Conservation (phyloP, 2,113 vertebrate species). For the Hemicordylus capensis region DNA sequence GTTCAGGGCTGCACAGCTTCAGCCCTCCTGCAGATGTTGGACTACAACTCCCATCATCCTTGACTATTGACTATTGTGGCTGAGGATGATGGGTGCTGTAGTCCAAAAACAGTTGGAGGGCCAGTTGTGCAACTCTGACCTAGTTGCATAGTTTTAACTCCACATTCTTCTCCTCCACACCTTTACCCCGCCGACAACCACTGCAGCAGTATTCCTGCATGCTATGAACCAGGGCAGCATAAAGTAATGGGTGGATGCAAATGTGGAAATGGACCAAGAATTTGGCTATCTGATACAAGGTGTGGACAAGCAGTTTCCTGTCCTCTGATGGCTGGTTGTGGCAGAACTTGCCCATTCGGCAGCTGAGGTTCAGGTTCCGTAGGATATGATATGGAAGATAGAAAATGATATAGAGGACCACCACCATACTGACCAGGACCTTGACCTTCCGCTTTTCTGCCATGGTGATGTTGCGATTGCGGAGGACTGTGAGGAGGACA, state of each 20-base stretch:
- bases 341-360: neutral
- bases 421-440: conserved; percentile 69
- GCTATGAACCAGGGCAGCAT: conserved; percentile 78
- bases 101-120: too few relatives aligned
- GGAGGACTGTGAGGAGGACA: conserved; percentile 70
- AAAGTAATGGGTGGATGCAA: conserved; percentile 86
- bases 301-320: fast-evolving
- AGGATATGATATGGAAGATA: conserved; percentile 84
- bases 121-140: too few relatives aligned
- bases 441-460: conserved; percentile 77
- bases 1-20: too few relatives aligned
- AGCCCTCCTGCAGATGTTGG: too few relatives aligned
- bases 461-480: conserved; percentile 61
- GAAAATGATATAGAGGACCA: conserved; percentile 77
- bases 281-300: conserved; percentile 75
- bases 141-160: neutral
- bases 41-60: too few relatives aligned
- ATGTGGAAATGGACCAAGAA: conserved; percentile 80
- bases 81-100: too few relatives aligned
- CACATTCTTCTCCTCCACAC: neutral
- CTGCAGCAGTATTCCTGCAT: conserved; percentile 65
- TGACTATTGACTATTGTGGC: too few relatives aligned
- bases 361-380: conserved; percentile 60
- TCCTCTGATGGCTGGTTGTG: fast-evolving
- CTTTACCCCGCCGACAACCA: neutral